These are phyloP conservation scores for Machaerirhynchus nigripectus DNA, from an alignment of 2,113 vertebrate genomes.

Conservation along the genomic window DNA sequence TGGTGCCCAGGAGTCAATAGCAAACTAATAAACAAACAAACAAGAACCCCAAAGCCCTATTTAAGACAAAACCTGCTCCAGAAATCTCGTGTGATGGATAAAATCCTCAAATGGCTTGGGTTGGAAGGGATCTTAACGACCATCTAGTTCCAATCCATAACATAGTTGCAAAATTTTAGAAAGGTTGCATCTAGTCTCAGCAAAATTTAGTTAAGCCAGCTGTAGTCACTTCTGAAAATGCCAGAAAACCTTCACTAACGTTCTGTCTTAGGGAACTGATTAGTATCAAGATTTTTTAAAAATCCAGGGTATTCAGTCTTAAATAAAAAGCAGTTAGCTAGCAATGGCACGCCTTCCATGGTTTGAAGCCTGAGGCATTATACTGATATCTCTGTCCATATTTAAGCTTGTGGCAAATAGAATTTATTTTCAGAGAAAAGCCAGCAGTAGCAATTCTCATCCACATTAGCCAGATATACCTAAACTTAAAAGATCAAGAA, in stretches of 20 bases:
- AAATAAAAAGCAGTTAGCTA: background rate
- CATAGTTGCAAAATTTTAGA: background rate
- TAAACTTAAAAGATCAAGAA: background rate
- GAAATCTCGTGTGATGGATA: background rate
- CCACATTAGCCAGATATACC: background rate
- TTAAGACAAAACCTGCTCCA: background rate
- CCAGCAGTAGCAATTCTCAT: background rate
- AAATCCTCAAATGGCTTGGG: background rate
- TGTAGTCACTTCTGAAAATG: background rate
- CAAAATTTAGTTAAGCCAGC: background rate
- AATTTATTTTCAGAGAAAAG: background rate
- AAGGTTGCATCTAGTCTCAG: background rate
- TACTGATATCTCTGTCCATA: background rate
- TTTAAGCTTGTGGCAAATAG: background rate
- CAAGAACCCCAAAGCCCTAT: accelerated
- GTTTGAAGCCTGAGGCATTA: background rate
- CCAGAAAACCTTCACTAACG: background rate
- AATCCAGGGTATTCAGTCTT: background rate
- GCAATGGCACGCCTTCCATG: accelerated
- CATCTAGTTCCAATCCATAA: background rate
- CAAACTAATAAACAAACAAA: background rate
- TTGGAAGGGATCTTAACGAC: background rate
- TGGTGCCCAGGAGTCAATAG: background rate
- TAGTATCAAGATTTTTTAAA: background rate
- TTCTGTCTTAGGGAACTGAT: background rate